Conservation (phyloP, 2,888 invertebrate genomes). For the Magallana nippona region DNA sequence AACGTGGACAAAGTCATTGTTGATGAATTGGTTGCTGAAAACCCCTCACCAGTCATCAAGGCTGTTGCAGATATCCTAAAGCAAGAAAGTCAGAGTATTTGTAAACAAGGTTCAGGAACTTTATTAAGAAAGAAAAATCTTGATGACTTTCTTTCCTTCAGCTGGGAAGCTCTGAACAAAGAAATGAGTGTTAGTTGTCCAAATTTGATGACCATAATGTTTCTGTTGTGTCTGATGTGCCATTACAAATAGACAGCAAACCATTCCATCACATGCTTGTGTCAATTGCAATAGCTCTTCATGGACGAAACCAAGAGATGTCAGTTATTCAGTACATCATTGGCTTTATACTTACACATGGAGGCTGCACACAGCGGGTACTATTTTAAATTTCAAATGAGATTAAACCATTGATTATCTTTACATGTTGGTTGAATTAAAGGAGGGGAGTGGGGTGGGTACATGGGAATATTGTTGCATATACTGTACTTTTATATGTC, state of each 20-base stretch:
- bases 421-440: no score
- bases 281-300: not conserved
- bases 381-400: not conserved
- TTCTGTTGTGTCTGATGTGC: not conserved
- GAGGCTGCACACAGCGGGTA: slow-evolving; percentile 28
- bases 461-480: no score
- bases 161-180: not conserved
- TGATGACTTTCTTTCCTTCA: not conserved
- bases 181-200: slow-evolving; percentile 1
- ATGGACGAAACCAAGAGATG: slow-evolving; percentile 25
- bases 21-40: not conserved
- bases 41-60: not conserved
- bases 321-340: slow-evolving; percentile 36
- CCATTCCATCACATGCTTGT: slow-evolving; percentile 14
- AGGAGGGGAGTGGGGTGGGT: not conserved
- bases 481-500: no score
- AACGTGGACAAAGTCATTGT: not conserved
- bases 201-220: not conserved
- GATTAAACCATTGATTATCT: no score
- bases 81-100: not conserved
- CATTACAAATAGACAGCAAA: not conserved
- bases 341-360: slow-evolving; percentile 13
- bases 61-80: slow-evolving; percentile 1
- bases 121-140: not conserved
- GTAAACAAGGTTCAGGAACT: slow-evolving; percentile 9